Percentiles rank a stretch among this genome's conserved stretches.
These are phyloP conservation scores for Tribolium castaneum DNA, from an alignment of 1,140 invertebrate genomes.

Conservation along the genomic window DNA sequence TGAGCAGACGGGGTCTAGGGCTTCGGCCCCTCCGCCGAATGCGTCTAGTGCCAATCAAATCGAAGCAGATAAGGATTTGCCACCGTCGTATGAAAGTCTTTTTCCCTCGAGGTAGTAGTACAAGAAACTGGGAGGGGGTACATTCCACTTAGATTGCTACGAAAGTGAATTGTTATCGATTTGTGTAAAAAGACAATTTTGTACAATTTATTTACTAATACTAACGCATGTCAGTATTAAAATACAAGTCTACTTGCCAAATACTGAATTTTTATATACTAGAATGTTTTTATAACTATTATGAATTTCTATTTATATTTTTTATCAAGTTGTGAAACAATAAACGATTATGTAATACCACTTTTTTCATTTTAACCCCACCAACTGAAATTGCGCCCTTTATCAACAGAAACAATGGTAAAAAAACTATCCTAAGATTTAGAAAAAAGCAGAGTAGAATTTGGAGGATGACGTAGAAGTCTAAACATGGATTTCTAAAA, in stretches of 20 bases:
- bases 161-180: neutral
- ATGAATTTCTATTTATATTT: slow-evolving; percentile 32
- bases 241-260: slow-evolving; percentile 26
- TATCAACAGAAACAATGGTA: too few relatives aligned
- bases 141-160: neutral
- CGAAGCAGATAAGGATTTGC: slow-evolving; percentile 51
- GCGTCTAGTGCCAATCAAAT: neutral
- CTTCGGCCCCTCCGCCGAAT: neutral
- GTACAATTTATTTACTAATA: slow-evolving; percentile 2
- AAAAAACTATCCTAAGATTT: too few relatives aligned
- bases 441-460: too few relatives aligned
- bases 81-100: slow-evolving; percentile 50
- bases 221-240: slow-evolving; percentile 26
- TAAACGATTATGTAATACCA: neutral
- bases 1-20: slow-evolving; percentile 11
- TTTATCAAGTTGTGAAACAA: slow-evolving; percentile 19
- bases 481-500: too few relatives aligned
- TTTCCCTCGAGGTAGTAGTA: slow-evolving; percentile 41
- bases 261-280: slow-evolving; percentile 14
- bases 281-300: slow-evolving; percentile 15
- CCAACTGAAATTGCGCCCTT: too few relatives aligned
- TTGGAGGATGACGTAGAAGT: too few relatives aligned
- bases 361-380: too few relatives aligned
- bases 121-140: neutral
- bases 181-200: neutral